phyloP scores from a whole-genome alignment of 1,140 invertebrate species.

The Lasaia peninsularis region DNA sequence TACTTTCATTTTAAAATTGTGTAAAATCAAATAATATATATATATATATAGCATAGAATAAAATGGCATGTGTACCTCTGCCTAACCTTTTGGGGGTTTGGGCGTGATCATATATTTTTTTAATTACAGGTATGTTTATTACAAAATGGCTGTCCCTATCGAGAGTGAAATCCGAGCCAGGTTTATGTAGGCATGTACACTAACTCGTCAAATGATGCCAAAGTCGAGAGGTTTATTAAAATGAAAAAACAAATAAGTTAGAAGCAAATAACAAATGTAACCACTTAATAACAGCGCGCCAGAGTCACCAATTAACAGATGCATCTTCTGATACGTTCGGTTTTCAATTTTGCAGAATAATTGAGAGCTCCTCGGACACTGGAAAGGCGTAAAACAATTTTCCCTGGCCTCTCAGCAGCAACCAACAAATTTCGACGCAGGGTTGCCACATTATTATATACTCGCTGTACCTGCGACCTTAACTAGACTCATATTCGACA shows the following conservation, averaged over 20 bases:
- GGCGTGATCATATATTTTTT: too few relatives aligned
- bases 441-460: slow-evolving; percentile 32
- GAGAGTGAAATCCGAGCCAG: background rate
- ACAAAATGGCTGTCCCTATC: too few relatives aligned
- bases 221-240: background rate
- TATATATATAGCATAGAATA: too few relatives aligned
- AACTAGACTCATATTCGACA: too few relatives aligned
- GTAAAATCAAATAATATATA: too few relatives aligned
- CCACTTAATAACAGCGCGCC: slow-evolving; percentile 12
- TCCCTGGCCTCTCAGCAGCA: slow-evolving; percentile 59
- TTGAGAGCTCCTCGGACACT: slow-evolving; percentile 62
- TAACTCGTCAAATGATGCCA: too few relatives aligned
- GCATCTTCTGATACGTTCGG: slow-evolving; percentile 19
- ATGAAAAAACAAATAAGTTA: background rate
- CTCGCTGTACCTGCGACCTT: too few relatives aligned
- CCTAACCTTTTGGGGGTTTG: too few relatives aligned
- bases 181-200: too few relatives aligned
- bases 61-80: too few relatives aligned
- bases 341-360: slow-evolving; percentile 59
- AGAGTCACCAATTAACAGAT: slow-evolving; percentile 5
- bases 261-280: background rate
- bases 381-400: slow-evolving; percentile 75
- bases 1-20: too few relatives aligned
- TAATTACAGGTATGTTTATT: too few relatives aligned
- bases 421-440: slow-evolving; percentile 46